Percentiles rank a stretch among this genome's conserved stretches.
Evolutionary conservation across 1,140 invertebrate species (phyloP).

Genomic region (Vanessa tameamea): DNA sequence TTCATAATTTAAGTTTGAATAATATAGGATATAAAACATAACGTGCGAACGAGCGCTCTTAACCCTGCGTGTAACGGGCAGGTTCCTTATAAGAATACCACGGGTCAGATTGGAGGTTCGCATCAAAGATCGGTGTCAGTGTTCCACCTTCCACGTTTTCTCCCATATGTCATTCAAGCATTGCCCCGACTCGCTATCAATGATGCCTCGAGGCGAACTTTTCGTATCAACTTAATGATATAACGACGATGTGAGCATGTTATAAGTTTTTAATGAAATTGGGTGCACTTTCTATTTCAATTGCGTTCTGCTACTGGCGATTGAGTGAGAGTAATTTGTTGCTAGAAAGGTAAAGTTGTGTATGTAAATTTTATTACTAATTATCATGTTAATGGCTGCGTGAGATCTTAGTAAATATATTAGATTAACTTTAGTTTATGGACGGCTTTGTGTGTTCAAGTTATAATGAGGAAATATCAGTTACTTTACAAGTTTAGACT

Average conservation of each 20-base stretch:
- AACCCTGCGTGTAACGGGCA: slow-evolving; percentile 55
- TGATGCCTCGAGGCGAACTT: slow-evolving; percentile 53
- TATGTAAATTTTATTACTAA: slow-evolving; percentile 31
- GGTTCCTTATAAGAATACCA: slow-evolving; percentile 67
- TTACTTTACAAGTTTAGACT: not conserved
- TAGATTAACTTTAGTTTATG: slow-evolving; percentile 6
- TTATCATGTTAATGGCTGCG: slow-evolving; percentile 19
- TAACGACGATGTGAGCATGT: slow-evolving; percentile 55
- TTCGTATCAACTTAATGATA: slow-evolving; percentile 55
- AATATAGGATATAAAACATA: too few species aligned
- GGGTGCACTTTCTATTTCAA: slow-evolving; percentile 67
- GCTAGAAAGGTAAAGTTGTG: slow-evolving; percentile 32
- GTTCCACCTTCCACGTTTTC: slow-evolving; percentile 62
- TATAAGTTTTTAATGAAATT: slow-evolving; percentile 62
- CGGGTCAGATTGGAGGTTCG: slow-evolving; percentile 68
- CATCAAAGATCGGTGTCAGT: slow-evolving; percentile 67
- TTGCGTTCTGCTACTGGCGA: slow-evolving; percentile 54
- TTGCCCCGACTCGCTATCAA: slow-evolving; percentile 44
- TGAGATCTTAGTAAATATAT: slow-evolving; percentile 27
- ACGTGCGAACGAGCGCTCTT: too few species aligned
- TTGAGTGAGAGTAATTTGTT: slow-evolving; percentile 44
- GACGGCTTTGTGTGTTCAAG: slow-evolving; percentile 19
- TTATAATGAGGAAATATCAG: slow-evolving; percentile 6
- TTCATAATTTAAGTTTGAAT: too few species aligned
- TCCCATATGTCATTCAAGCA: slow-evolving; percentile 68